Percentiles rank a stretch among this genome's conserved stretches.
phyloP scores from a whole-genome alignment of 2,888 invertebrate species.

The Tiphia femorata region DNA sequence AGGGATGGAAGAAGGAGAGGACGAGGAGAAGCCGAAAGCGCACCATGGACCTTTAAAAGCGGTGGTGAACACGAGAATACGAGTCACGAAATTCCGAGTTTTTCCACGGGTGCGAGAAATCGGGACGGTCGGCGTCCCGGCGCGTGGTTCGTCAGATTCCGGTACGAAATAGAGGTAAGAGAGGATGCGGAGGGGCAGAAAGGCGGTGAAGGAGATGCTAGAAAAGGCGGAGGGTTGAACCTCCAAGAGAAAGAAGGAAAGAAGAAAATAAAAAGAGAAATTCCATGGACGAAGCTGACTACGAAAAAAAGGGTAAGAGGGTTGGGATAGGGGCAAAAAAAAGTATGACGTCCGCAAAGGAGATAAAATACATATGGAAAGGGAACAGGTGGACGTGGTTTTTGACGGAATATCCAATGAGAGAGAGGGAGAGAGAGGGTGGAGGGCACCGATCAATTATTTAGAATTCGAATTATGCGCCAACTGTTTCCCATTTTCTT shows the following conservation, averaged over 20 bases:
- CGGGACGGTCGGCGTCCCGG: conserved; percentile 22
- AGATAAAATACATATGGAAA: too few relatives aligned
- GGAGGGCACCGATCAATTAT: too few relatives aligned
- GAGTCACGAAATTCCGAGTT: conserved; percentile 18
- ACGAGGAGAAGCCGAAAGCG: not conserved
- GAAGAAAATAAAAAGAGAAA: conserved; percentile 6
- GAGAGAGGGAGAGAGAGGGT: too few relatives aligned
- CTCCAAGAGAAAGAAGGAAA: conserved; percentile 7
- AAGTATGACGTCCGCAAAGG: too few relatives aligned
- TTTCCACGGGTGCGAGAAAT: conserved; percentile 22
- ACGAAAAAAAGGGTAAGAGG: conserved; percentile 4
- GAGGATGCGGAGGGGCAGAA: not conserved
- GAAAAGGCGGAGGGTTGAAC: not conserved
- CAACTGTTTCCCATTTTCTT: too few relatives aligned
- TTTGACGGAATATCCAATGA: conserved; percentile 1
- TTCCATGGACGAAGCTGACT: not conserved
- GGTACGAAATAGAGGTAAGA: conserved; percentile 2
- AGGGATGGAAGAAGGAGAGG: not conserved
- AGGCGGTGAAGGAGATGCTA: not conserved
- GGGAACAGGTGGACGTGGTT: too few relatives aligned
- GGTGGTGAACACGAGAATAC: conserved; percentile 14
- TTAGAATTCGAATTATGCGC: too few relatives aligned
- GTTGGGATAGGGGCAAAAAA: too few relatives aligned
- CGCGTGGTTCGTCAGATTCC: conserved; percentile 20
- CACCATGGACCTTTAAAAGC: not conserved